phyloP scores from a whole-genome alignment of 2,797 vertebrate genomes.

The Xenentodon cancila region DNA sequence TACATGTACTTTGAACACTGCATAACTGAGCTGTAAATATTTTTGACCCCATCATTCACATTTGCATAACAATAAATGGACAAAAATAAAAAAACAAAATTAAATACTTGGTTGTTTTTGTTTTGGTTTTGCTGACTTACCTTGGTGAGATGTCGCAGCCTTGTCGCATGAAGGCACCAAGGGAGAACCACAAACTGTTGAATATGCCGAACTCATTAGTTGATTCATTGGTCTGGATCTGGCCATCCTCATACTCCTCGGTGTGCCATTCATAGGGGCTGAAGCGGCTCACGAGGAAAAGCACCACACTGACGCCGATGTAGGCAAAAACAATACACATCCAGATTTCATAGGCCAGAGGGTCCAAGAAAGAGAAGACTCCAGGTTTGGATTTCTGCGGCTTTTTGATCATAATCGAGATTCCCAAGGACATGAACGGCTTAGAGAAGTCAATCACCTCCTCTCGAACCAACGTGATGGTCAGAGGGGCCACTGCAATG shows the following conservation, averaged over 20 bases:
- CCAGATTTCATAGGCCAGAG: slow-evolving; percentile 99
- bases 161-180: slow-evolving; percentile 89
- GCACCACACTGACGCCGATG: slow-evolving; percentile 99
- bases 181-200: slow-evolving; percentile 98
- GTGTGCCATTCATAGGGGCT: slow-evolving; percentile 99
- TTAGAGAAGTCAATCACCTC: slow-evolving; percentile 99
- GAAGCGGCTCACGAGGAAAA: slow-evolving; percentile 99
- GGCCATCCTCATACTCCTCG: slow-evolving; percentile 98
- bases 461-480: slow-evolving; percentile 98
- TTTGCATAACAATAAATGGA: too few species aligned
- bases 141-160: slow-evolving; percentile 90
- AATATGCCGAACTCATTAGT: slow-evolving; percentile 99
- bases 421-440: slow-evolving; percentile 99
- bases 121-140: slow-evolving; percentile 74
- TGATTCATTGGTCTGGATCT: slow-evolving; percentile 98
- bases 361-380: slow-evolving; percentile 99
- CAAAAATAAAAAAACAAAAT: background rate
- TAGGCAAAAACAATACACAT: slow-evolving; percentile 99
- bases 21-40: too few species aligned
- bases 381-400: slow-evolving; percentile 99
- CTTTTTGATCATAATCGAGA: slow-evolving; percentile 99
- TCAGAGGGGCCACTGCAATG: slow-evolving; percentile 97
- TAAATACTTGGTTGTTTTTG: background rate
- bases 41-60: too few species aligned
- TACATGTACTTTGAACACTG: too few species aligned